Evolutionary conservation across 2,888 invertebrate species (phyloP), one percentile per base, ranked within the genome.

Genomic region (Rhagonycha lutea): DNA sequence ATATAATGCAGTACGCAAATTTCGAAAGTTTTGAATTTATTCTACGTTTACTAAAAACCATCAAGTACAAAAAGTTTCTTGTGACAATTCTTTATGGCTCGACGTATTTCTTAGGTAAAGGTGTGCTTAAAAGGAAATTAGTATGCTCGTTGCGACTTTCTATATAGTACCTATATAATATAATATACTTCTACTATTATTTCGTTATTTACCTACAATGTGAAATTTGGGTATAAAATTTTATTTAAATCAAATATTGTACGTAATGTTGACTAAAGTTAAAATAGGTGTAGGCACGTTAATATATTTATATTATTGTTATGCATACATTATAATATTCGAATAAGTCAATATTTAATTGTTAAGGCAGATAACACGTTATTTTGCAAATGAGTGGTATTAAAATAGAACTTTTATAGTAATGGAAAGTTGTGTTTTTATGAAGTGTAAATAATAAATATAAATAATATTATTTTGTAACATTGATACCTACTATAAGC

Each of bases 51-150:
- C 47, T 47, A 47, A 47, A 47, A 47, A 47, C 47, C 47, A 47
- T 47, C 47, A 47, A 47, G 47, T 47, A 47, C 47, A 47, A 47
- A 47, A 47, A 47, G 47, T 47, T 47, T 47, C 47, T 47, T 47
- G 47, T 47, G 47, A 47, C 47, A 47, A 47, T 47, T 47, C 47
- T 47, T 47, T 47, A 47, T 47, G 47, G 47, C 47, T n/a, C 47
- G 47, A 47, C 47, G 47, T 47, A 47, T 47, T 12, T 65, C 26
- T 65, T 24, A 24, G 26, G 26, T 65, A 65, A 65, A 65, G 63
- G 63, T 65, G 63, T 24, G 63, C 63, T 65, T 65, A 65, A 65
- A 65, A 23, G 63, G 23, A 65, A 65, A 65, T 65, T 65, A 65
- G n/a, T n/a, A 24, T 65, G 24, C 26, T 65, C 11, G 24, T 24